Evolutionary conservation across 2,888 invertebrate genomes (phyloP).

Genomic region (Drosophila mimica): DNA sequence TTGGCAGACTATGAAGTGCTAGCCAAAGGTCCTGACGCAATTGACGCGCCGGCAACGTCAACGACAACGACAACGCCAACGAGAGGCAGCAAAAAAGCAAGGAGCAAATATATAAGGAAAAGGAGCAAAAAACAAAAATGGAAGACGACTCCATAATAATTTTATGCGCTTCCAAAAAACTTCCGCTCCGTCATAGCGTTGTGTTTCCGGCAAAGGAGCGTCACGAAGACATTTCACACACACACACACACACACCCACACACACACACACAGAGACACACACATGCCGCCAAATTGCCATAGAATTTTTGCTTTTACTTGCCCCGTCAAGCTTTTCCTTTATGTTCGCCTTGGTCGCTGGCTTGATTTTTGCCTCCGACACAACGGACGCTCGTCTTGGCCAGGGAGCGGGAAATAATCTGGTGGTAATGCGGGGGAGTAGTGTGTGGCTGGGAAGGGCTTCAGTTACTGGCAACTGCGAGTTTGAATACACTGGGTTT

Average conservation of each 20-base stretch:
- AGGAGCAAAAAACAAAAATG: conserved; percentile 47
- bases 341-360: conserved; percentile 67
- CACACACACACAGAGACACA: conserved; percentile 23
- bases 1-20: conserved; percentile 71
- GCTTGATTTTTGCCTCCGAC: conserved; percentile 69
- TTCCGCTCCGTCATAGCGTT: conserved; percentile 68
- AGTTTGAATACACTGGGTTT: conserved; percentile 11
- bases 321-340: conserved; percentile 74
- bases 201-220: conserved; percentile 62
- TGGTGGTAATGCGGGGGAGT: conserved; percentile 1
- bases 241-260: conserved; percentile 30
- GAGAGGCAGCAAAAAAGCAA: background rate
- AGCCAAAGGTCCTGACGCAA: conserved; percentile 69
- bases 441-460: background rate
- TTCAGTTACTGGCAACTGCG: conserved; percentile 26
- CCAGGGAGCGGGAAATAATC: background rate
- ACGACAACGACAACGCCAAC: conserved; percentile 26
- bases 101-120: conserved; percentile 3
- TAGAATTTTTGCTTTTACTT: conserved; percentile 66
- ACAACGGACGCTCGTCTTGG: conserved; percentile 27
- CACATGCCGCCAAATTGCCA: conserved; percentile 67
- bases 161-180: conserved; percentile 73
- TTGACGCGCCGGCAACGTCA: conserved; percentile 67
- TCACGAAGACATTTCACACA: conserved; percentile 51
- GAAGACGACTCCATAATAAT: conserved; percentile 80